A percentile compares a stretch with the other conserved stretches of the same genome.
Evolutionary conservation across 2,113 vertebrate genomes (phyloP).

Genomic region (Epinephelus fuscoguttatus): DNA sequence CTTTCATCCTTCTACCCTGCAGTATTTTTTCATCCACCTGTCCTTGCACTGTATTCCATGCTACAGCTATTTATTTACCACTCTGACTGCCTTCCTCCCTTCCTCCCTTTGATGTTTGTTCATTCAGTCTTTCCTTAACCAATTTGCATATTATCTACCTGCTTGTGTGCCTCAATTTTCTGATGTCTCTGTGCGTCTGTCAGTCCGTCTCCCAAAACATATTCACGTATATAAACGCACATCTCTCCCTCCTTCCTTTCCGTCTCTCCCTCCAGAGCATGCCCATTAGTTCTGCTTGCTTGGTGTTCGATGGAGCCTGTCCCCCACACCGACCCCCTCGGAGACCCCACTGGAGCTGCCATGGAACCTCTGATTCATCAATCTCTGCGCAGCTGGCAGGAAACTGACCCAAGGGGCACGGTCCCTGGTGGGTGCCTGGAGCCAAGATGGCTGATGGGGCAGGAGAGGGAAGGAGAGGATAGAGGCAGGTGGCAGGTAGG

Average conservation of each 20-base stretch:
- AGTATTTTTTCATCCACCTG: slow-evolving; percentile 32
- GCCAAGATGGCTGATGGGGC: slow-evolving; percentile 66
- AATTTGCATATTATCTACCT: slow-evolving; percentile 21
- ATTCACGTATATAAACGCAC: slow-evolving; percentile 35
- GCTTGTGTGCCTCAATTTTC: background rate
- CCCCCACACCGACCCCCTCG: slow-evolving; percentile 50
- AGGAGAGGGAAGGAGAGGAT: slow-evolving; percentile 23
- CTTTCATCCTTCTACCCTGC: slow-evolving; percentile 23
- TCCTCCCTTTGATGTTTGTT: background rate
- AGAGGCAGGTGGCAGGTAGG: slow-evolving; percentile 22
- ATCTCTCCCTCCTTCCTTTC: slow-evolving; percentile 22
- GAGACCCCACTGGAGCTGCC: slow-evolving; percentile 57
- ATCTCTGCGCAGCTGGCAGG: slow-evolving; percentile 70
- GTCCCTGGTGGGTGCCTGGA: slow-evolving; percentile 52
- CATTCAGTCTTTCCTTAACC: slow-evolving; percentile 1
- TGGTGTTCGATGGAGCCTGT: slow-evolving; percentile 76
- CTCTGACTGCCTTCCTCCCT: background rate
- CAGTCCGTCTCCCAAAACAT: slow-evolving; percentile 14
- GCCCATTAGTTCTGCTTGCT: slow-evolving; percentile 81
- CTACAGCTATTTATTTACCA: slow-evolving; percentile 1
- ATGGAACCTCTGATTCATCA: slow-evolving; percentile 75
- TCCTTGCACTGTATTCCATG: slow-evolving; percentile 26
- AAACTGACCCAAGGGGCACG: slow-evolving; percentile 62
- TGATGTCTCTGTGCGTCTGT: slow-evolving; percentile 6
- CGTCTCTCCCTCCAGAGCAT: slow-evolving; percentile 60